These are phyloP conservation scores for Nycticryphes semicollaris DNA, from an alignment of 2,113 vertebrate genomes.

Conservation along the genomic window DNA sequence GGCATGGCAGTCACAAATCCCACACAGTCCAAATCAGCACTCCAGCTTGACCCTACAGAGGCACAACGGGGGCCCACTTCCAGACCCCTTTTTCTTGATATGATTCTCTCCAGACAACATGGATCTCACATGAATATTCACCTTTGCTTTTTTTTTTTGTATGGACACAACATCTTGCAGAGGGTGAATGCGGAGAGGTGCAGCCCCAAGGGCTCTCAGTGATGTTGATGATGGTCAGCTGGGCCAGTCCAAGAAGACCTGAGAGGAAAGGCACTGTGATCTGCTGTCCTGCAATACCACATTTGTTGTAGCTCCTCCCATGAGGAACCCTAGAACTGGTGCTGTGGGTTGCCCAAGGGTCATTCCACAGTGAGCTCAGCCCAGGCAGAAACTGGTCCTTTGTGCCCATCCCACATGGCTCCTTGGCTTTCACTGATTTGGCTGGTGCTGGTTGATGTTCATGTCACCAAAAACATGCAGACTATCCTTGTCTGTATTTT, in stretches of 20 bases:
- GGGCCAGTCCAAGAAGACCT: background rate
- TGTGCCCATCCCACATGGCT: background rate
- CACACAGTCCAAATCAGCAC: accelerated
- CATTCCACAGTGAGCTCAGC: background rate
- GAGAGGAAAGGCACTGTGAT: background rate
- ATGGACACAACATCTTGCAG: background rate
- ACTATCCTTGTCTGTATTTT: background rate
- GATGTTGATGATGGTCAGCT: background rate
- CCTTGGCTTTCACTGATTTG: accelerated
- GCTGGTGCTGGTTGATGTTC: background rate
- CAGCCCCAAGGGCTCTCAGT: background rate
- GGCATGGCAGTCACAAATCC: background rate
- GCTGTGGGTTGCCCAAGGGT: background rate
- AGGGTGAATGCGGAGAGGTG: background rate
- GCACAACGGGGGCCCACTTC: background rate
- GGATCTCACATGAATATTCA: background rate
- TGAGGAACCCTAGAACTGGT: background rate
- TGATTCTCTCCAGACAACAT: background rate
- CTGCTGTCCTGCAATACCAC: background rate
- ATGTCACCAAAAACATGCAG: background rate
- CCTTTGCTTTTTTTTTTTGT: background rate
- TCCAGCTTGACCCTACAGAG: background rate
- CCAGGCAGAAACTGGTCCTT: background rate
- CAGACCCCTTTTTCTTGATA: background rate
- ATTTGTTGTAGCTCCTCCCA: background rate